A percentile compares a stretch with the other conserved stretches of the same genome.
Evolutionary conservation across 2,888 invertebrate genomes (phyloP).

Genomic region (Hemithea aestivaria): DNA sequence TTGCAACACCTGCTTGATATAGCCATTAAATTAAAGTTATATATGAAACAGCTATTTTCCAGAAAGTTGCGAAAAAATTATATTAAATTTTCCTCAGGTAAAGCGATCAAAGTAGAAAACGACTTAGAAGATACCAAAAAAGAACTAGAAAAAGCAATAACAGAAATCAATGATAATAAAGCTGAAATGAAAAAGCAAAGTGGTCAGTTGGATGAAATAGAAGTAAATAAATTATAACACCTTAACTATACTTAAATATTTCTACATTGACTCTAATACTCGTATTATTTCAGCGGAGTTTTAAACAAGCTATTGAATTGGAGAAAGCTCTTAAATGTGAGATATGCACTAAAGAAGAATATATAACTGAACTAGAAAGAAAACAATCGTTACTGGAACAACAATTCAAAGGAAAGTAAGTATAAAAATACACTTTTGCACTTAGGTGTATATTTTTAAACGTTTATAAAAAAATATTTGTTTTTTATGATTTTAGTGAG

Average conservation of each 20-base stretch:
- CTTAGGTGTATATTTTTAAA: no score
- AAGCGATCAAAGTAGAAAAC: constrained; percentile 22
- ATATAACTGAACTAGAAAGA: constrained; percentile 48
- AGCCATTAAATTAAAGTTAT: no score
- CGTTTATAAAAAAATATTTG: neutral
- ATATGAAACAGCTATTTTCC: no score
- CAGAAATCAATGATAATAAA: constrained; percentile 45
- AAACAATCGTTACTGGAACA: constrained; percentile 43
- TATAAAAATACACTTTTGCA: neutral
- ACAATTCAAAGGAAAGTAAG: constrained; percentile 51
- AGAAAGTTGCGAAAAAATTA: no score
- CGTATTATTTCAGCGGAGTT: constrained; percentile 39
- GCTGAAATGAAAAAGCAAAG: constrained; percentile 37
- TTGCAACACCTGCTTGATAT: constrained; percentile 2
- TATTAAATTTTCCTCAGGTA: constrained; percentile 28
- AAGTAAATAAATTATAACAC: constrained; percentile 34
- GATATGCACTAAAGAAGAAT: constrained; percentile 45
- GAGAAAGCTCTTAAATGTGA: constrained; percentile 42
- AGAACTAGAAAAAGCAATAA: constrained; percentile 39
- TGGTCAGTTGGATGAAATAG: constrained; percentile 43
- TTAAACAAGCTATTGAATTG: constrained; percentile 37
- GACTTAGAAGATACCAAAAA: constrained; percentile 40
- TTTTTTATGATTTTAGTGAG: constrained; percentile 43
- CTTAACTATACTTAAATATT: no score
- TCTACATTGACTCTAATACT: no score